Conservation (phyloP, 2,797 vertebrate species). For the Ciconia nigra region DNA sequence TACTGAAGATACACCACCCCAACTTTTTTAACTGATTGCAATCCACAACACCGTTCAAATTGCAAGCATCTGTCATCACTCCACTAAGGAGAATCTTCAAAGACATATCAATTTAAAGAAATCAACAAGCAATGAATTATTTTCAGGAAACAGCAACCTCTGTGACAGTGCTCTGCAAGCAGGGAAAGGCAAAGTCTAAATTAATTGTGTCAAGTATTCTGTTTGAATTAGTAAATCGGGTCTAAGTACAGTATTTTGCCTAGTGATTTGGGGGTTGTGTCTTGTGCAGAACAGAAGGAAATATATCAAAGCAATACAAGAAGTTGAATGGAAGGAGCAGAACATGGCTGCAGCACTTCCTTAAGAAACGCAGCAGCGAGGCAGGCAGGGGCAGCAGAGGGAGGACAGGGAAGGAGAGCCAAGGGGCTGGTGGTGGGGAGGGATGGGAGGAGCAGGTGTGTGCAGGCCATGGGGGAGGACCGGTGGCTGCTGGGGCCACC, state of each 20-base stretch:
- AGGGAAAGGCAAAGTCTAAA: background rate
- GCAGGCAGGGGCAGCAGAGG: background rate
- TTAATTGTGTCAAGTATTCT: background rate
- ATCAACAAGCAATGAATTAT: background rate
- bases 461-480: background rate
- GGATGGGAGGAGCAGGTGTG: background rate
- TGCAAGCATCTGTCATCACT: background rate
- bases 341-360: background rate
- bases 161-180: background rate
- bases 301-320: background rate
- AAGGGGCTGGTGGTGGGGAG: accelerated
- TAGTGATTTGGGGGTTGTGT: background rate
- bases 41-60: background rate
- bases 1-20: background rate
- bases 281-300: background rate
- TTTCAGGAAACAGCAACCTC: background rate
- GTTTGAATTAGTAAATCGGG: background rate
- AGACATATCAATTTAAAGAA: background rate
- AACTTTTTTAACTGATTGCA: background rate
- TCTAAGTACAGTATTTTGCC: background rate
- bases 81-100: background rate
- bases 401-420: background rate
- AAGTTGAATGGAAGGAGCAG: background rate
- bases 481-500: background rate
- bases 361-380: background rate